Evolutionary conservation across 1,140 invertebrate species (phyloP).

Genomic region (Dendroctonus ponderosae): DNA sequence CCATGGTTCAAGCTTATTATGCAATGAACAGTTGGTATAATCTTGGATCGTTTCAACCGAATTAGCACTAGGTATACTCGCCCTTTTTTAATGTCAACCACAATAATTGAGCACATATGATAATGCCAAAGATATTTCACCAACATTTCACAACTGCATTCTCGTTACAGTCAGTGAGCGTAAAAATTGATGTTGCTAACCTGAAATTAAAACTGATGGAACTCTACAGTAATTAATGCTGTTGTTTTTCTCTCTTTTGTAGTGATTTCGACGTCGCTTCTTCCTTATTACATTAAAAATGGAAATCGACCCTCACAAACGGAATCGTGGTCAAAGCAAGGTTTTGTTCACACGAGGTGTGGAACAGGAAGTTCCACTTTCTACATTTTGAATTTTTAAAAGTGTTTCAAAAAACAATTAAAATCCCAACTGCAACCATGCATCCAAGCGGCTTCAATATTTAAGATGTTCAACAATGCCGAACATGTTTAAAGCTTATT

Average conservation of each 20-base stretch:
- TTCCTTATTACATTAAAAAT: slow-evolving; percentile 25
- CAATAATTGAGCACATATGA: too few species aligned
- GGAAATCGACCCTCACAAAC: slow-evolving; percentile 24
- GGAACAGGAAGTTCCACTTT: not conserved
- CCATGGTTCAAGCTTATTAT: too few species aligned
- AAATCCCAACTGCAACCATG: too few species aligned
- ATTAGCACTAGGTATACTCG: too few species aligned
- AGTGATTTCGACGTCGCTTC: slow-evolving; percentile 1
- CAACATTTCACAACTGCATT: slow-evolving; percentile 15
- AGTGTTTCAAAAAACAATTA: not conserved
- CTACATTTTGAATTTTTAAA: not conserved
- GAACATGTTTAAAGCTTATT: too few species aligned
- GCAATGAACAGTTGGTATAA: too few species aligned
- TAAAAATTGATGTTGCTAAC: slow-evolving; percentile 25
- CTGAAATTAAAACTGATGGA: slow-evolving; percentile 30
- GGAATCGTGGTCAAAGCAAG: slow-evolving; percentile 23
- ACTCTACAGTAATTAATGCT: slow-evolving; percentile 27
- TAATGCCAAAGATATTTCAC: not conserved
- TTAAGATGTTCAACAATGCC: too few species aligned
- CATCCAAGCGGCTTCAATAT: too few species aligned
- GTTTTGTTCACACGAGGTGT: too few species aligned
- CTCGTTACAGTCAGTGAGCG: slow-evolving; percentile 18
- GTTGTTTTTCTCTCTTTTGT: slow-evolving; percentile 10
- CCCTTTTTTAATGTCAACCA: too few species aligned
- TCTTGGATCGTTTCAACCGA: too few species aligned